These are phyloP conservation scores for Crossocerus cetratus DNA, from an alignment of 2,888 invertebrate genomes.

Conservation along the genomic window DNA sequence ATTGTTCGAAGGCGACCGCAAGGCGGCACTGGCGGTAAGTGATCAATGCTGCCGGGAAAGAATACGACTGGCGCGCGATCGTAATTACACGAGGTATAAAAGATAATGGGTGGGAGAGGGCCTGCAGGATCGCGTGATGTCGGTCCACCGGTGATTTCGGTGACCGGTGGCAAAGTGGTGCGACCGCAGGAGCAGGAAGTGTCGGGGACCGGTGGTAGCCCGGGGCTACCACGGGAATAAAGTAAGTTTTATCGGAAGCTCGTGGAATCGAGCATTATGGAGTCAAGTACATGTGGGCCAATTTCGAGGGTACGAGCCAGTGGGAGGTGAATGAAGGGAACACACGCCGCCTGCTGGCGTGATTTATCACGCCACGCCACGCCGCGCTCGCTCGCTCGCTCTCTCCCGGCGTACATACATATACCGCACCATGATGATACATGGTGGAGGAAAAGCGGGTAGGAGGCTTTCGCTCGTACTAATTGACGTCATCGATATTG, in stretches of 20 bases:
- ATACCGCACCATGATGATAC: conserved; percentile 72
- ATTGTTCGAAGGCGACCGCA: neutral
- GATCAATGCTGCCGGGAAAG: conserved; percentile 11
- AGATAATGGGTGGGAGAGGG: conserved; percentile 35
- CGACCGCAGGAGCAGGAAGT: conserved; percentile 12
- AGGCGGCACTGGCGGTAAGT: too few species aligned
- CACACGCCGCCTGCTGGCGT: conserved; percentile 71
- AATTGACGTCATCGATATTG: conserved; percentile 77
- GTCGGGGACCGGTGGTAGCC: conserved; percentile 8
- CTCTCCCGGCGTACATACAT: conserved; percentile 59
- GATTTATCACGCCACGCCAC: conserved; percentile 72
- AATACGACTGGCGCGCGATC: conserved; percentile 17
- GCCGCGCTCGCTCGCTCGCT: conserved; percentile 45
- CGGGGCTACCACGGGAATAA: conserved; percentile 31
- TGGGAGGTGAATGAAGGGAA: conserved; percentile 71
- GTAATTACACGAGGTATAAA: conserved; percentile 48
- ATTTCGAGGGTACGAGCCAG: conserved; percentile 62
- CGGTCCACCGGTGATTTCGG: conserved; percentile 4
- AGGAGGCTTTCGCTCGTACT: conserved; percentile 70
- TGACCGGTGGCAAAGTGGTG: conserved; percentile 21
- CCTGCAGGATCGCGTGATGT: conserved; percentile 30
- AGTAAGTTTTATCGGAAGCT: conserved; percentile 40
- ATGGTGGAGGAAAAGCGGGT: conserved; percentile 63
- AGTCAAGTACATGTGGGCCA: conserved; percentile 69
- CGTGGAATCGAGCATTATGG: conserved; percentile 63